A percentile compares a stretch with the other conserved stretches of the same genome.
phyloP scores from a whole-genome alignment of 2,113 vertebrate species.

The Phaethornis superciliosus region DNA sequence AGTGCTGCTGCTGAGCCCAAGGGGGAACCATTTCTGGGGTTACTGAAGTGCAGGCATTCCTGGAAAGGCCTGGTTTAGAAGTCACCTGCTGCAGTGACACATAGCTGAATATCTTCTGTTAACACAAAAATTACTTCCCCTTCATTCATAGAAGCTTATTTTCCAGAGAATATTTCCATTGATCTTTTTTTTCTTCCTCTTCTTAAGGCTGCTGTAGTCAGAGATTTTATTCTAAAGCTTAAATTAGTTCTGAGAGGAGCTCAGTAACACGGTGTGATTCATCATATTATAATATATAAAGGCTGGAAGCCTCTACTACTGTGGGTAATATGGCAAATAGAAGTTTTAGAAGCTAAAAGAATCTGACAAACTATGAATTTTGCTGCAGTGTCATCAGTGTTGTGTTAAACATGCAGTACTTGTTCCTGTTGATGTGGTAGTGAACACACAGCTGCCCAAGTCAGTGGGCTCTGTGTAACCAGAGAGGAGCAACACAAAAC shows the following conservation, averaged over 20 bases:
- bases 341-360: not conserved
- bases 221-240: conserved; percentile 16
- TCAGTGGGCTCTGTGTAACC: not conserved
- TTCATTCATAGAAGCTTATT: not conserved
- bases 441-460: not conserved
- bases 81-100: not conserved
- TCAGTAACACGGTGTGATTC: not conserved
- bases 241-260: not conserved
- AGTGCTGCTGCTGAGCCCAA: no score
- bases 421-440: not conserved
- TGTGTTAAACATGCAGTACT: not conserved
- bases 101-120: not conserved
- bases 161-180: not conserved
- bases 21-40: not conserved
- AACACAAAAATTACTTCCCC: not conserved
- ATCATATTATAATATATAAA: conserved; percentile 1
- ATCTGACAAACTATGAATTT: not conserved
- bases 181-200: not conserved
- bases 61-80: not conserved
- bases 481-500: not conserved
- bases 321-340: not conserved
- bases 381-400: not conserved
- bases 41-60: fast-evolving
- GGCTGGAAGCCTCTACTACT: not conserved
- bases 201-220: conserved; percentile 5